These are phyloP conservation scores for Dermochelys coriacea DNA, from an alignment of 2,797 vertebrate species.

Conservation along the genomic window DNA sequence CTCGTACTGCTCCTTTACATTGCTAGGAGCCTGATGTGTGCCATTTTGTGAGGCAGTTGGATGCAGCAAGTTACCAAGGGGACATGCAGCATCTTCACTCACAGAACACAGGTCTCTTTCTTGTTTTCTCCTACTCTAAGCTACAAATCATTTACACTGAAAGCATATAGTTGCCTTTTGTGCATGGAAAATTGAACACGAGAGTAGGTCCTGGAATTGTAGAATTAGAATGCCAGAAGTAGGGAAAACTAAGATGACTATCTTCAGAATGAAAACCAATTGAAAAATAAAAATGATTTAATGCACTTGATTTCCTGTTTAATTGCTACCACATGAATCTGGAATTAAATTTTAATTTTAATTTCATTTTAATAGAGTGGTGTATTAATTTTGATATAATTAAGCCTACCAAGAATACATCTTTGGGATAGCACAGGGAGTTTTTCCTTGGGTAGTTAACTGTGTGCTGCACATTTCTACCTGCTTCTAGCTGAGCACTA, in stretches of 20 bases:
- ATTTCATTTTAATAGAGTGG: conserved; percentile 60
- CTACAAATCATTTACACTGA: not conserved
- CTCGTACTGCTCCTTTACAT: not conserved
- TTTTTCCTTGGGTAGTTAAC: conserved; percentile 59
- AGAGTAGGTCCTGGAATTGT: not conserved
- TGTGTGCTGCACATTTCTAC: conserved; percentile 33
- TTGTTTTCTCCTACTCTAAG: not conserved
- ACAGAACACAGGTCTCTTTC: not conserved
- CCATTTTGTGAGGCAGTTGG: not conserved
- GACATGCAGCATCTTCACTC: not conserved
- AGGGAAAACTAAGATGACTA: conserved; percentile 9
- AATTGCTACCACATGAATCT: conserved; percentile 35
- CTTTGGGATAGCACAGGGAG: conserved; percentile 12
- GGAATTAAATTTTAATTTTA: conserved; percentile 62
- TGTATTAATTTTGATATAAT: conserved; percentile 57
- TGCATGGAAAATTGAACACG: not conserved
- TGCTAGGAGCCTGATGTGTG: not conserved
- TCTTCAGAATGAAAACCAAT: not conserved
- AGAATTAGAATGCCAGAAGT: conserved; percentile 19
- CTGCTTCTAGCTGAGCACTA: conserved; percentile 46
- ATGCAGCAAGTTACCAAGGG: not conserved
- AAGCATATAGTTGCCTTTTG: not conserved
- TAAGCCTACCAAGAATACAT: conserved; percentile 46
- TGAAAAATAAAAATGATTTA: conserved; percentile 41
- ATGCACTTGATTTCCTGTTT: conserved; percentile 32